Evolutionary conservation across 2,888 invertebrate genomes (phyloP).

Genomic region (Brachypterus glaber): DNA sequence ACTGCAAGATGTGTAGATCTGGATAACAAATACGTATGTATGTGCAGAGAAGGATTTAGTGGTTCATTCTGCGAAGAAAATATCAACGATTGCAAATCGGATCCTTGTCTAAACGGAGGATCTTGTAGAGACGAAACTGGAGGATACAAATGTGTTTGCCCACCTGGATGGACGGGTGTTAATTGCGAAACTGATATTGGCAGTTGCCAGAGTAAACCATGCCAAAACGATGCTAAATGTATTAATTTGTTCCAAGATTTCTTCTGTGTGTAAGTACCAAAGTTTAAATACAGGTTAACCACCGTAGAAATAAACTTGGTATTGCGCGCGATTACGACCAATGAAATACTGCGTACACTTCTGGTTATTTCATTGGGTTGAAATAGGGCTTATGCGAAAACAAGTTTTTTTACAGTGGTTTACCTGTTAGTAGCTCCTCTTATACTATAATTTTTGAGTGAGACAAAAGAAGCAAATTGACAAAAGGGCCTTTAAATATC

Average conservation of each 20-base stretch:
- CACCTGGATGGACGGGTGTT: slow-evolving; percentile 77
- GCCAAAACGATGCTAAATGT: slow-evolving; percentile 86
- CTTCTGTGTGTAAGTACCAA: slow-evolving; percentile 70
- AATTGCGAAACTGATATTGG: slow-evolving; percentile 83
- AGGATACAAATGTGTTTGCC: slow-evolving; percentile 72
- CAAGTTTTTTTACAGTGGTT: too few relatives aligned
- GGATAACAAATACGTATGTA: slow-evolving; percentile 78
- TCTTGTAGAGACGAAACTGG: slow-evolving; percentile 79
- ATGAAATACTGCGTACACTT: too few relatives aligned
- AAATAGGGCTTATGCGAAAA: too few relatives aligned
- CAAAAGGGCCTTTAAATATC: too few relatives aligned
- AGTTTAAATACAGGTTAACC: slow-evolving; percentile 1
- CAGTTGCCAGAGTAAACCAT: slow-evolving; percentile 75
- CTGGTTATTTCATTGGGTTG: too few relatives aligned
- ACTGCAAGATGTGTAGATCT: slow-evolving; percentile 84
- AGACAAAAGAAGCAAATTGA: too few relatives aligned
- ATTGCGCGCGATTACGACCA: too few relatives aligned
- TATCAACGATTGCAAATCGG: slow-evolving; percentile 76
- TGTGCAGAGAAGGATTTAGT: slow-evolving; percentile 80
- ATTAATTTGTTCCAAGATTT: slow-evolving; percentile 87
- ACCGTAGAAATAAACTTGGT: too few relatives aligned
- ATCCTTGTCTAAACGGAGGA: slow-evolving; percentile 84
- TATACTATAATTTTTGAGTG: too few relatives aligned
- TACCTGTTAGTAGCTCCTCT: too few relatives aligned
- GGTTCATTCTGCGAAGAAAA: slow-evolving; percentile 78